Evolutionary conservation across 2,113 vertebrate species (phyloP), one percentile per base, ranked within the genome.

Genomic region (Myxocyprinus asiaticus): DNA sequence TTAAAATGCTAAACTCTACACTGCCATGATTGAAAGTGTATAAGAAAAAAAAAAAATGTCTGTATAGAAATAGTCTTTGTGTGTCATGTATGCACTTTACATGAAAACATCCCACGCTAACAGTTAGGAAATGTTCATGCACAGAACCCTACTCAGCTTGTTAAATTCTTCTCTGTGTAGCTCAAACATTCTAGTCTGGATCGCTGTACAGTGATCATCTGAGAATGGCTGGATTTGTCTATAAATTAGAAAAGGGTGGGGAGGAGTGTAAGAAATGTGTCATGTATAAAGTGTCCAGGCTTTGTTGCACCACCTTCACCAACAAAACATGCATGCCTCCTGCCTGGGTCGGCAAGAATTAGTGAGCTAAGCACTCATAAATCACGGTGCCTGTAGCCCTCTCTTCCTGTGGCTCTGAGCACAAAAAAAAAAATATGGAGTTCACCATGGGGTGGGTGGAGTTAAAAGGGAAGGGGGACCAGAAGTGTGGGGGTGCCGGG

Each of bases 311-410:
- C 22, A 33, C 22, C 22, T 33, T 33, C 22, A 33, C 22, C 22
- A 33, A 67, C 79, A 66, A 62, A 59, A 68, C 51, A 56, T 81
- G 79, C 80, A 77, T 78, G 62, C 69, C 76, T 80, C 73, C 80
- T 80, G 75, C 74, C 72, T 71, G 75, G 76, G 77, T 70, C 61
- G 64, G 9, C 9, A 76, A 87, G 85, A 88, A 86, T 87, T 85
- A 87, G 87, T 82, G 85, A 85, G 65, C 86, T 81, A 84, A 86
- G 83, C 84, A 85, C 63, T 87, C 78, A 81, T 89, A 86, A 89
- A 89, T 89, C 85, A 85, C 58, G 42, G 47, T 47, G 44, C 42
- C 71, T 79, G 81, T 80, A 83, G 72, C 72, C 76, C 82, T 79
- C 84, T 81, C 78, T 88, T 87, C 81, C 83, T 84, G 71, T 76